Evolutionary conservation across 92 coral and sea anemone genomes (phyloP).

Genomic region (Epizoanthus ramosus): DNA sequence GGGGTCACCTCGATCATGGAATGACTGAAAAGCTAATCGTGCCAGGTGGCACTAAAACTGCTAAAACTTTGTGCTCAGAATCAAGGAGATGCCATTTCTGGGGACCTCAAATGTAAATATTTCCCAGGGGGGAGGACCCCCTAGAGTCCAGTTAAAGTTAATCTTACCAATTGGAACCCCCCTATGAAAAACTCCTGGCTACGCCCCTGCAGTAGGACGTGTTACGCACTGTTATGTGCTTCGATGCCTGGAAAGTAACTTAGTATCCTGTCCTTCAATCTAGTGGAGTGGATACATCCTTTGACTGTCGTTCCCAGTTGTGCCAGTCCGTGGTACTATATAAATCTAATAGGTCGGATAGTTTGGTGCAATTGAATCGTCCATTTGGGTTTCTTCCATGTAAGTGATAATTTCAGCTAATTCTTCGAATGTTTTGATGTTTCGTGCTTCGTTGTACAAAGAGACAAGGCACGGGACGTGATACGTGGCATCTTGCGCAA

Average conservation of each 20-base stretch:
- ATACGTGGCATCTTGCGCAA: conserved; percentile 36
- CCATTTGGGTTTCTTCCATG: conserved; percentile 29
- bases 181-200: no score
- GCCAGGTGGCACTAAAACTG: no score
- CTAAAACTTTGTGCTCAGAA: no score
- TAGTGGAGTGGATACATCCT: conserved; percentile 38
- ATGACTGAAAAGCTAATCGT: no score
- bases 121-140: no score
- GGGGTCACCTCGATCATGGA: no score
- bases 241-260: conserved; percentile 40
- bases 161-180: no score
- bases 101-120: no score
- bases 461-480: conserved; percentile 41
- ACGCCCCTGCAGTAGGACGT: no score
- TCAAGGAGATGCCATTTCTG: no score
- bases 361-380: conserved; percentile 36
- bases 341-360: conserved; percentile 29
- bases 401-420: conserved; percentile 36
- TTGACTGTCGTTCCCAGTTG: conserved; percentile 8
- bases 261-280: conserved; percentile 43
- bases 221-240: no score
- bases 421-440: conserved; percentile 20
- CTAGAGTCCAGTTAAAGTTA: no score
- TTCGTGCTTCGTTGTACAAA: conserved; percentile 45
- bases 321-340: conserved; percentile 13